Conservation (phyloP, 2,888 invertebrate species). For the Torymus tubicola region DNA sequence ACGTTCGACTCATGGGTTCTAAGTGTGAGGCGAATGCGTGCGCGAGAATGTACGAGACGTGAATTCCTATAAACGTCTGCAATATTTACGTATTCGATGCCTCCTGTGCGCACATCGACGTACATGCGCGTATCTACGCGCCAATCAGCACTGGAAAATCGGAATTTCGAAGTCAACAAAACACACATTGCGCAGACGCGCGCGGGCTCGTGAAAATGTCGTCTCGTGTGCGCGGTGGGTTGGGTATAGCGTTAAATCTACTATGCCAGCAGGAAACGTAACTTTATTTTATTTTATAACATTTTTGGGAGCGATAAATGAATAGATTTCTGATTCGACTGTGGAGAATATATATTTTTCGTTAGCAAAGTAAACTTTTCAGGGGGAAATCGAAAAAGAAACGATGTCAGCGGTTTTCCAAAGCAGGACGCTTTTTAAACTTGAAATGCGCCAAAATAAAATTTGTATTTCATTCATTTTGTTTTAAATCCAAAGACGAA, state of each 20-base stretch:
- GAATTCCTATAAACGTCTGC: constrained; percentile 51
- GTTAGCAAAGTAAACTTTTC: not conserved
- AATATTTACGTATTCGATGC: constrained; percentile 54
- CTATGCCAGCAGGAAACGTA: not conserved
- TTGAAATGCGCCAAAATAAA: not conserved
- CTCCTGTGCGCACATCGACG: constrained; percentile 21
- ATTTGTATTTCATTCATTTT: no score
- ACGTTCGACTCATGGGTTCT: constrained; percentile 55
- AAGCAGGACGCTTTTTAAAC: no score
- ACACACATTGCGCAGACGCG: not conserved
- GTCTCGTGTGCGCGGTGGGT: not conserved
- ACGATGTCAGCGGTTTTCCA: no score
- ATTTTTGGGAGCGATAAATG: not conserved
- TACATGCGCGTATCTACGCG: not conserved
- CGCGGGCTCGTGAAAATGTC: constrained; percentile 9
- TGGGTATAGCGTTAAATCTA: not conserved
- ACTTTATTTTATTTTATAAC: not conserved
- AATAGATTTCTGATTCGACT: not conserved
- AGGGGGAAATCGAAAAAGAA: no score
- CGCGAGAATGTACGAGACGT: constrained; percentile 44
- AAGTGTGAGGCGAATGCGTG: constrained; percentile 36
- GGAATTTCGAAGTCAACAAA: constrained; percentile 43
- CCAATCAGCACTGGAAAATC: constrained; percentile 31
- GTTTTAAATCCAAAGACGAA: no score
- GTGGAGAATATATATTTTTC: not conserved